Evolutionary conservation across 2,888 invertebrate species (phyloP).

Genomic region (Phortica okadai): DNA sequence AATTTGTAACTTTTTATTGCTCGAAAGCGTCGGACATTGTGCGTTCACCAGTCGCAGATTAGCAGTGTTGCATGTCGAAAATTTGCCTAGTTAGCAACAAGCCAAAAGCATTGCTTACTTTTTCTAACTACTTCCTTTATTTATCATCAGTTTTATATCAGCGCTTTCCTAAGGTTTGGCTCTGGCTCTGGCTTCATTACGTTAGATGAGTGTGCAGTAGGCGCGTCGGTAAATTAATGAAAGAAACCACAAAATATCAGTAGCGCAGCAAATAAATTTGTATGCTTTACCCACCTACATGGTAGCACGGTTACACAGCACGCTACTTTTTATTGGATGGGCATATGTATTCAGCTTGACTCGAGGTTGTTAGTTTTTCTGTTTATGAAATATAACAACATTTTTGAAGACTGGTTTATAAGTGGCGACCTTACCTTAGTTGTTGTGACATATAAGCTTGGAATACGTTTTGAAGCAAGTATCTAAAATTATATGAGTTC

Average conservation of each 20-base stretch:
- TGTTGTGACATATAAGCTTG: no score
- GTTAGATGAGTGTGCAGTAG: constrained; percentile 9
- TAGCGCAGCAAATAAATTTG: not conserved
- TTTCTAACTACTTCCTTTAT: constrained; percentile 15
- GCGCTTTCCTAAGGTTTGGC: constrained; percentile 13
- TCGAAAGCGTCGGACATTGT: constrained; percentile 4
- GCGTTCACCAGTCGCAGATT: not conserved
- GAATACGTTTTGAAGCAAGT: no score
- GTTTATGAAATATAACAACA: no score
- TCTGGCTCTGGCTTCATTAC: constrained; percentile 2
- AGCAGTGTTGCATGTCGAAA: constrained; percentile 14
- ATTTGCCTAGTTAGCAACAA: constrained; percentile 18
- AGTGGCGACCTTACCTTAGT: no score
- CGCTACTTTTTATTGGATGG: not conserved
- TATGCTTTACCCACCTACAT: constrained; percentile 7
- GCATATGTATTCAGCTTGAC: not conserved
- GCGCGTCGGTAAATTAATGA: constrained; percentile 24
- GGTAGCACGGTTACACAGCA: not conserved
- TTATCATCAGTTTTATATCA: constrained; percentile 21
- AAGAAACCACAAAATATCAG: constrained; percentile 13
- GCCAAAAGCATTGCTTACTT: not conserved
- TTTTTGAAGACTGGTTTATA: no score
- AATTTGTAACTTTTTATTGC: constrained; percentile 28
- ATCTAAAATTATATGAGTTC: no score
- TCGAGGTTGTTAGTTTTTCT: no score